Percentiles rank a stretch among this genome's conserved stretches.
Conservation (phyloP, 1,140 invertebrate genomes). For the Pemphigus obesinymphae region DNA sequence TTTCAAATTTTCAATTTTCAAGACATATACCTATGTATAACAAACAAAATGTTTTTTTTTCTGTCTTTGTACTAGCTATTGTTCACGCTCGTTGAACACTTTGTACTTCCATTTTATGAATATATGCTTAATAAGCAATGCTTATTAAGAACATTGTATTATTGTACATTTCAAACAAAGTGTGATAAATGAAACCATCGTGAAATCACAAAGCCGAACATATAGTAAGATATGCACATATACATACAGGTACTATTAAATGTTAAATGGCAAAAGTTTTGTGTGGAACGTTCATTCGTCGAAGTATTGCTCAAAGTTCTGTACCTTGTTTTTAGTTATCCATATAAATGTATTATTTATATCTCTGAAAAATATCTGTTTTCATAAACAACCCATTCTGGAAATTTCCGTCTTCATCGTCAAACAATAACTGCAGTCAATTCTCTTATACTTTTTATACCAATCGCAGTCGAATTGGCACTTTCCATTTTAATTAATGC, state of each 20-base stretch:
- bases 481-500: neutral
- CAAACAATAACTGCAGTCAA: neutral
- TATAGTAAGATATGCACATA: neutral
- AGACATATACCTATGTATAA: too few species aligned
- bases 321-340: neutral
- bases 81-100: neutral
- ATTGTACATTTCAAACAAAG: neutral
- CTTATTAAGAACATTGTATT: neutral
- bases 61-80: too few species aligned
- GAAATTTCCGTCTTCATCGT: neutral
- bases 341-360: neutral
- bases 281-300: neutral
- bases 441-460: too few species aligned
- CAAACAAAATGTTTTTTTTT: neutral
- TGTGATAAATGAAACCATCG: neutral
- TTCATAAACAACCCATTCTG: neutral
- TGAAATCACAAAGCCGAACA: neutral
- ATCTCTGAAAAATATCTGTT: conserved; percentile 3
- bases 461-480: neutral
- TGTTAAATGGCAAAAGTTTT: neutral
- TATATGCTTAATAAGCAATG: too few species aligned
- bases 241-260: neutral
- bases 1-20: too few species aligned
- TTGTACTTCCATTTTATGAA: neutral
- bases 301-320: neutral